A percentile compares a stretch with the other conserved stretches of the same genome.
Evolutionary conservation across 2,888 invertebrate species (phyloP).

Genomic region (Thyatira batis): DNA sequence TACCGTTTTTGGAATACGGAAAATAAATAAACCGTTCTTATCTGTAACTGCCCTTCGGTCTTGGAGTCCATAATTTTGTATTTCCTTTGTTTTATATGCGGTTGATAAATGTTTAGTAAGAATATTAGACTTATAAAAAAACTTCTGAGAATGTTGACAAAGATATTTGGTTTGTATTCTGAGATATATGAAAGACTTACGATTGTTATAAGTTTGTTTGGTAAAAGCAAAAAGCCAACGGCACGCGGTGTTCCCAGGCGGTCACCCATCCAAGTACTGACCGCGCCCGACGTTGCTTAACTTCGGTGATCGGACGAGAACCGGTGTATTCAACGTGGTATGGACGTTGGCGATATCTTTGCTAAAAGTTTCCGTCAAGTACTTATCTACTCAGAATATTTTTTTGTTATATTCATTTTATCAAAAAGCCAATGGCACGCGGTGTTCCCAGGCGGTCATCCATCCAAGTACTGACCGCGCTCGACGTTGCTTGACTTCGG

Average conservation of each 20-base stretch:
- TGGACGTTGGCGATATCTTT: constrained; percentile 64
- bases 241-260: constrained; percentile 61
- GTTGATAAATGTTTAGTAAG: constrained; percentile 5
- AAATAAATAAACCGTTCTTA: constrained; percentile 44
- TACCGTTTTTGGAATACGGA: constrained; percentile 46
- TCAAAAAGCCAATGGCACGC: constrained; percentile 65
- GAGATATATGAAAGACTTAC: no score
- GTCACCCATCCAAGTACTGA: constrained; percentile 77
- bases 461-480: constrained; percentile 78
- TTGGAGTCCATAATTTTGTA: constrained; percentile 22
- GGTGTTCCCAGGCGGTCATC: constrained; percentile 77
- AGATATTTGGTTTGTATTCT: no score
- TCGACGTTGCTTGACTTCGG: constrained; percentile 78
- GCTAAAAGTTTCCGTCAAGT: no score
- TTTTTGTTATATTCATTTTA: no score
- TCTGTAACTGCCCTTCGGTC: constrained; percentile 34
- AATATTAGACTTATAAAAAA: not conserved
- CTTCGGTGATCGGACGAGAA: constrained; percentile 77
- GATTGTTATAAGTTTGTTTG: no score
- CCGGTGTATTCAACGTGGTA: constrained; percentile 70
- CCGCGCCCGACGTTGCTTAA: constrained; percentile 71
- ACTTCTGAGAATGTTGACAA: no score
- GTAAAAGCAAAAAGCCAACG: constrained; percentile 47
- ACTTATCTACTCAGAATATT: no score
- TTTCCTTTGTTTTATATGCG: constrained; percentile 22